Conservation (phyloP, 2,888 invertebrate genomes). For the Cephus pygmeus region DNA sequence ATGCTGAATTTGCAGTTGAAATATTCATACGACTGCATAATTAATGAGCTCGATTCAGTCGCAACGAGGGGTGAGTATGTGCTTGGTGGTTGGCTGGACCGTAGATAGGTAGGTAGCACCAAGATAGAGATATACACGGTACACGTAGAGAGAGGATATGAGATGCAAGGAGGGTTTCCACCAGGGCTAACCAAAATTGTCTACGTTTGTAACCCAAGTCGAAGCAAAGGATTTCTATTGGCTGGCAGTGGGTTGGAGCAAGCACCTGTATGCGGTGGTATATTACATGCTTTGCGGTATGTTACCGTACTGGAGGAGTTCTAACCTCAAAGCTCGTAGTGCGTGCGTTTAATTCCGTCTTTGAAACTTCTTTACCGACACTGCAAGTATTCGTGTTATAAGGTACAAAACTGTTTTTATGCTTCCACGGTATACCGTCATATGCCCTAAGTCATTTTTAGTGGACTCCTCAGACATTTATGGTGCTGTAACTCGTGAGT, state of each 20-base stretch:
- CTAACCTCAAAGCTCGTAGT: not conserved
- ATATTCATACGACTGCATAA: slow-evolving; percentile 55
- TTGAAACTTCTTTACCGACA: not conserved
- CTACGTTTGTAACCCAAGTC: slow-evolving; percentile 53
- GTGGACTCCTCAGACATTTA: not conserved
- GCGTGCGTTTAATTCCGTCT: not conserved
- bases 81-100: not conserved
- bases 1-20: slow-evolving; percentile 41
- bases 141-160: not conserved
- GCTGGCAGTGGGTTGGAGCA: not conserved
- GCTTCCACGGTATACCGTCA: not conserved
- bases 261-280: slow-evolving; percentile 6
- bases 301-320: slow-evolving; percentile 15
- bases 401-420: not conserved
- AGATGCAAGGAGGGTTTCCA: not conserved
- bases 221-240: slow-evolving; percentile 44
- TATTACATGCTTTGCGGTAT: slow-evolving; percentile 24
- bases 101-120: slow-evolving; percentile 9
- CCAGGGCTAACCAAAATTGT: not conserved
- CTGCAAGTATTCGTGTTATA: not conserved
- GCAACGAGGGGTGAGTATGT: slow-evolving; percentile 14
- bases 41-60: slow-evolving; percentile 42
- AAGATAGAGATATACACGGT: slow-evolving; percentile 14
- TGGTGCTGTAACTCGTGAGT: not conserved
- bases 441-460: not conserved